Evolutionary conservation across 2,113 vertebrate genomes (phyloP).

Genomic region (Tachysurus vachellii): DNA sequence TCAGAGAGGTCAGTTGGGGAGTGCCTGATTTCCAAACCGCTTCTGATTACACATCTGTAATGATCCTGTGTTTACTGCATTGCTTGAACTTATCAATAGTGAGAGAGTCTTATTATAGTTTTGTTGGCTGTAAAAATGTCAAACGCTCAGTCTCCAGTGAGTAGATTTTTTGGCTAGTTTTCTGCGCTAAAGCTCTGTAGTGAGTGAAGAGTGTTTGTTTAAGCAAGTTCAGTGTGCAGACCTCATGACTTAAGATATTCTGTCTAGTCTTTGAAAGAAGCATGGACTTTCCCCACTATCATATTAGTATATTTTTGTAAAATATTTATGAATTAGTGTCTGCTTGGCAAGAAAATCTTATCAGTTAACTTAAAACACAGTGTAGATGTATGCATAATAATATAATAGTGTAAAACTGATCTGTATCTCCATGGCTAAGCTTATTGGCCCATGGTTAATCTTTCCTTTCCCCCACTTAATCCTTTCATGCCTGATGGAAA

Average conservation of each 20-base stretch:
- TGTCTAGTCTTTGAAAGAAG: background rate
- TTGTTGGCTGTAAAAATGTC: conserved; percentile 3
- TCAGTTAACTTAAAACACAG: background rate
- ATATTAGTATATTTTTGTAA: background rate
- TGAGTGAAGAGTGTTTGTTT: conserved; percentile 57
- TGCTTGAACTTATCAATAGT: conserved; percentile 37
- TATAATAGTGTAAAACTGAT: background rate
- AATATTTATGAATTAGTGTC: background rate
- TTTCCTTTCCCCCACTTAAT: background rate
- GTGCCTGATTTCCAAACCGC: conserved; percentile 43
- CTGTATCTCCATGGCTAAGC: background rate
- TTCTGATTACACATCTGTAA: conserved; percentile 39
- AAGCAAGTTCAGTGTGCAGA: conserved; percentile 38
- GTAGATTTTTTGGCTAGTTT: conserved; percentile 54
- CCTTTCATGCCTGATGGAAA: background rate
- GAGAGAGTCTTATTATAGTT: conserved; percentile 20
- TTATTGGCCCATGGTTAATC: conserved; percentile 10
- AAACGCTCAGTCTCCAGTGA: conserved; percentile 48
- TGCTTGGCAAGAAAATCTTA: background rate
- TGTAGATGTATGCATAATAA: background rate
- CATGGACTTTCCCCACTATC: background rate
- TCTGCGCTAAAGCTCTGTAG: background rate
- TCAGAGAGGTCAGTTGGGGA: conserved; percentile 33
- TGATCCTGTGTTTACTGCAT: conserved; percentile 18
- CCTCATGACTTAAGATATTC: conserved; percentile 32